Base-by-base conservation (phyloP, 2,113 vertebrate genomes). In the Rhinolophus ferrumequinum region DNA sequence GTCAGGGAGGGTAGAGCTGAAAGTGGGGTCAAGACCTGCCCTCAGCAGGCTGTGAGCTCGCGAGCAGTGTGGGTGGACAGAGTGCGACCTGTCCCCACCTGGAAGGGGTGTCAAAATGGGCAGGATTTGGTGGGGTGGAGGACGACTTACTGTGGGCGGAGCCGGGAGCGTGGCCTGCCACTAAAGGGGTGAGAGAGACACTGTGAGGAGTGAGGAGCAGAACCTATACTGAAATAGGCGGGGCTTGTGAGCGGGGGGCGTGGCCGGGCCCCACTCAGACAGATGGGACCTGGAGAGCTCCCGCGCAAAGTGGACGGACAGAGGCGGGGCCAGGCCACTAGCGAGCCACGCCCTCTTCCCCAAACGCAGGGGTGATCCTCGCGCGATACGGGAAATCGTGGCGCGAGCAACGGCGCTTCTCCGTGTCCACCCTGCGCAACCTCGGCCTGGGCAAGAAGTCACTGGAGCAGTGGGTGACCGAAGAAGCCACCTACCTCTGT, bases 391-490 rank as follows among this genome's bases (percentile, higher is more conserved):
- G 98, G 0, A 52, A n/a, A 0, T 2, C 10, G 3, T 99, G 99
- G 99, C 99, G 94, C 35, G 99, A 99, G 38, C 97, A 98, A 93
- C 98, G 99, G 8, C 98, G 98, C 66, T 99, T 99, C 84, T 88
- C 98, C 0, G 47, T 99, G 62, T 97, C 95, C 82, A 99, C 98
- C 0, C 60, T 99, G 96, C 99, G 98, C 95, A 98, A 99, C 96
- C 99, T 99, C 38, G 99, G 99, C 28, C 97, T 99, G 97, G 99
- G 99, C 95, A 99, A 99, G 96, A 98, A 97, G 92, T 98, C 99
- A 1, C 97, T 99, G 98, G 99, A 99, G 95, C 95, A 99, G 14
- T 98, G 96, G 96, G 98, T 99, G 95, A 90, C 56, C 0, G 98
- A 98, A 87, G 99, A 99, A 97, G 97, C 98, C 0, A 14, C 66